Percentiles rank a stretch among this genome's conserved stretches.
phyloP scores from a whole-genome alignment of 1,140 invertebrate species.

The Hyles vespertilio region DNA sequence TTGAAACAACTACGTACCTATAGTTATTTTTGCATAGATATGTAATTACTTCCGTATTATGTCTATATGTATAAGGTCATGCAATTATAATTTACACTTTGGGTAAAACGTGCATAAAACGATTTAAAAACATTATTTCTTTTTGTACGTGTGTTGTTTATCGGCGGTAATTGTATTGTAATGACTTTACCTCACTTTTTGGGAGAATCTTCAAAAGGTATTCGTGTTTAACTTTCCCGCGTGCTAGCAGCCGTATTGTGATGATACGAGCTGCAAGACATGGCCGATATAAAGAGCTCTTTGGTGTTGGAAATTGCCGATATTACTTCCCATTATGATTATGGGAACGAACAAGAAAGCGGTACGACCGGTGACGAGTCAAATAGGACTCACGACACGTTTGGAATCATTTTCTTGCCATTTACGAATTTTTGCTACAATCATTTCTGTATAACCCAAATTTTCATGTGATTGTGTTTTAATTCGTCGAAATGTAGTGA shows the following conservation, averaged over 20 bases:
- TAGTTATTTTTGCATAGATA: no score
- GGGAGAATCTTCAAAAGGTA: conserved; percentile 23
- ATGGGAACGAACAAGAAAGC: conserved; percentile 52
- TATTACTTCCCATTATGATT: conserved; percentile 57
- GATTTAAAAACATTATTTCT: no score
- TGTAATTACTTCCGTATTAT: no score
- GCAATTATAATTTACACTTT: no score
- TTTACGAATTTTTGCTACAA: conserved; percentile 22
- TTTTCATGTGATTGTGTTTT: no score
- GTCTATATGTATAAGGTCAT: no score
- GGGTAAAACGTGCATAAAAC: no score
- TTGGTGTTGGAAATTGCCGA: conserved; percentile 49
- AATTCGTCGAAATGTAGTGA: no score
- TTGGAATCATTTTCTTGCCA: conserved; percentile 37
- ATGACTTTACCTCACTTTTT: no score
- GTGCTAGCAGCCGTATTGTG: conserved; percentile 19
- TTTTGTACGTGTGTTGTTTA: no score
- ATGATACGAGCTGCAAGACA: conserved; percentile 36
- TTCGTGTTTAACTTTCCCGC: conserved; percentile 32
- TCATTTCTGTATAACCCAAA: background rate
- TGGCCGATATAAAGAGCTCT: conserved; percentile 40
- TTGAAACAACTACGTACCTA: no score
- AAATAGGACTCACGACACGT: conserved; percentile 22
- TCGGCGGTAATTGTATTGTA: no score
- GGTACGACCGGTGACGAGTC: conserved; percentile 38